Percentiles rank a stretch among this genome's conserved stretches.
phyloP scores from a whole-genome alignment of 2,888 invertebrate genomes.

The Ernsta delagoae region DNA sequence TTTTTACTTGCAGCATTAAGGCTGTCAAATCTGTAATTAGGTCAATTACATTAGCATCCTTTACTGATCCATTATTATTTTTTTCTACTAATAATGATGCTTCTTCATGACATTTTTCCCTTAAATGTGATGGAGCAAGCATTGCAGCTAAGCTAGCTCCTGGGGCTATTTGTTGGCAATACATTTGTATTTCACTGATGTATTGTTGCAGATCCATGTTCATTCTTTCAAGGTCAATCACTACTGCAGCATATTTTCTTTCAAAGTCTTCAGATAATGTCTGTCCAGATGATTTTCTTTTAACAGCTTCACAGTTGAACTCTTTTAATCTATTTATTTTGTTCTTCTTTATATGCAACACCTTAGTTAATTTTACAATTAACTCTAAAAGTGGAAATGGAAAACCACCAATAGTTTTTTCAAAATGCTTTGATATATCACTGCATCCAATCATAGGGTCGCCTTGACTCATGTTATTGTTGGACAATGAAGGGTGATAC shows the following conservation, averaged over 20 bases:
- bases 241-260: constrained; percentile 93
- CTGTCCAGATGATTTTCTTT: constrained; percentile 91
- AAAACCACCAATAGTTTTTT: constrained; percentile 89
- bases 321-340: constrained; percentile 92
- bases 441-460: constrained; percentile 89
- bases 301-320: constrained; percentile 96
- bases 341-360: constrained; percentile 91
- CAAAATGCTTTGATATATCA: constrained; percentile 73
- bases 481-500: constrained; percentile 64
- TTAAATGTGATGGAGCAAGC: constrained; percentile 94
- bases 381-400: constrained; percentile 93
- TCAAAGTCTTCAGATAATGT: constrained; percentile 94
- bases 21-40: constrained; percentile 95
- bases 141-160: constrained; percentile 94
- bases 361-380: constrained; percentile 94
- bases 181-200: constrained; percentile 93
- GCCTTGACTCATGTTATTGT: constrained; percentile 79
- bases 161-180: constrained; percentile 94
- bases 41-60: constrained; percentile 87
- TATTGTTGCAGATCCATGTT: constrained; percentile 95
- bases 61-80: constrained; percentile 86
- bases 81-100: constrained; percentile 92
- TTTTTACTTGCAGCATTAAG: constrained; percentile 94
- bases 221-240: constrained; percentile 95
- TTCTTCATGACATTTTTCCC: constrained; percentile 94